Conservation (phyloP, 2,888 invertebrate species). For the Melanostoma mellinum region DNA sequence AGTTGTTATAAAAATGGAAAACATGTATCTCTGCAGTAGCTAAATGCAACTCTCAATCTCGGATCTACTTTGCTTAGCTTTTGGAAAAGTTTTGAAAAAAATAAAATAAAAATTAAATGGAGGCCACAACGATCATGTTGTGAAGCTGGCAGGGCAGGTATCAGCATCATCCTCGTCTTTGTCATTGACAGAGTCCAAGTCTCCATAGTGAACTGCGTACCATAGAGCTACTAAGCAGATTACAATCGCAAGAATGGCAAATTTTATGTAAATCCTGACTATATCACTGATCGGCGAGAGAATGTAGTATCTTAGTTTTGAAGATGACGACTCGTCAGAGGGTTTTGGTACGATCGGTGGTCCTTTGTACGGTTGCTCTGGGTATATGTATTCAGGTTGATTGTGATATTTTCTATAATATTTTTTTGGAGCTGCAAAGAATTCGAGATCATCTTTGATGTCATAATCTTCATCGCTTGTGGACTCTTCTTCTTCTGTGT, state of each 20-base stretch:
- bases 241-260: constrained; percentile 77
- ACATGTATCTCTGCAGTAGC: constrained; percentile 7
- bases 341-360: constrained; percentile 28
- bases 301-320: constrained; percentile 75
- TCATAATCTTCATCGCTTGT: constrained; percentile 2
- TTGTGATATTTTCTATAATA: neutral
- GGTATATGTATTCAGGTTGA: constrained; percentile 2
- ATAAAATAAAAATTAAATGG: constrained; percentile 2
- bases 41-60: constrained; percentile 25
- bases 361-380: constrained; percentile 32
- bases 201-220: constrained; percentile 78
- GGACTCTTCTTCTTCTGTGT: constrained; percentile 1
- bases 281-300: constrained; percentile 76
- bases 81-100: neutral
- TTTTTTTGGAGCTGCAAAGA: constrained; percentile 6
- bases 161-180: constrained; percentile 14
- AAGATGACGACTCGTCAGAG: constrained; percentile 22
- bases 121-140: constrained; percentile 31
- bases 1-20: neutral
- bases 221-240: constrained; percentile 79
- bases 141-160: constrained; percentile 57
- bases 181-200: constrained; percentile 74
- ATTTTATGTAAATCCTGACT: constrained; percentile 79
- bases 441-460: constrained; percentile 13
- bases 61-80: constrained; percentile 29